Evolutionary conservation across 2,113 vertebrate genomes (phyloP).

Genomic region (Theristicus caerulescens): DNA sequence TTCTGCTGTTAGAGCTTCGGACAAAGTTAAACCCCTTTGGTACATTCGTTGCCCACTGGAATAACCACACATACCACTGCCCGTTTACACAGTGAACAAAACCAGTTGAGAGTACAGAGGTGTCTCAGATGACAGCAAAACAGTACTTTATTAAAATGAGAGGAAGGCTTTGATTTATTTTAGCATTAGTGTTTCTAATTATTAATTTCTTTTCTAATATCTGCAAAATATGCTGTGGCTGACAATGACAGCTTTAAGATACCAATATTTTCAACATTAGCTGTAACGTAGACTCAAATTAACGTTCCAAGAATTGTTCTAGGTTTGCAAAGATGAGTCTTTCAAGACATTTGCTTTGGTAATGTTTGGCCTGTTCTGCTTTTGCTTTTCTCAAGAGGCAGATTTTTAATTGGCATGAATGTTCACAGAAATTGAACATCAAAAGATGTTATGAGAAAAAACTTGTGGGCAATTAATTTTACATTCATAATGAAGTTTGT

Average conservation of each 20-base stretch:
- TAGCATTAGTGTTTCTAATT: background rate
- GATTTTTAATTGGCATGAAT: background rate
- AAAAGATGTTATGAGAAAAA: background rate
- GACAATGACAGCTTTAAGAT: background rate
- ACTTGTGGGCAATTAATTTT: background rate
- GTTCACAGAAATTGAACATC: background rate
- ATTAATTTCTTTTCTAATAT: background rate
- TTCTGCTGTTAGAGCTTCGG: background rate
- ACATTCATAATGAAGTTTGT: background rate
- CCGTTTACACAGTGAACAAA: background rate
- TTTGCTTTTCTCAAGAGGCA: background rate
- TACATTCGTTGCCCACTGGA: background rate
- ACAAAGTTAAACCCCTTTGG: background rate
- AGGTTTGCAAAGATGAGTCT: background rate
- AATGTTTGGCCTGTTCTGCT: background rate
- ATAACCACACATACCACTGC: background rate
- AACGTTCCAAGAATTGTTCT: background rate
- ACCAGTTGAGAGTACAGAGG: background rate
- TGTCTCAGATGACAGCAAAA: background rate
- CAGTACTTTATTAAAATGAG: background rate
- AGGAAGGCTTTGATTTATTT: background rate
- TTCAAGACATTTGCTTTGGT: background rate
- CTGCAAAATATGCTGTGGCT: background rate
- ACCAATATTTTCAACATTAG: background rate
- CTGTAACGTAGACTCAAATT: background rate